Evolutionary conservation across 2,113 vertebrate genomes (phyloP).

Genomic region (Choloepus hoffmanni): DNA sequence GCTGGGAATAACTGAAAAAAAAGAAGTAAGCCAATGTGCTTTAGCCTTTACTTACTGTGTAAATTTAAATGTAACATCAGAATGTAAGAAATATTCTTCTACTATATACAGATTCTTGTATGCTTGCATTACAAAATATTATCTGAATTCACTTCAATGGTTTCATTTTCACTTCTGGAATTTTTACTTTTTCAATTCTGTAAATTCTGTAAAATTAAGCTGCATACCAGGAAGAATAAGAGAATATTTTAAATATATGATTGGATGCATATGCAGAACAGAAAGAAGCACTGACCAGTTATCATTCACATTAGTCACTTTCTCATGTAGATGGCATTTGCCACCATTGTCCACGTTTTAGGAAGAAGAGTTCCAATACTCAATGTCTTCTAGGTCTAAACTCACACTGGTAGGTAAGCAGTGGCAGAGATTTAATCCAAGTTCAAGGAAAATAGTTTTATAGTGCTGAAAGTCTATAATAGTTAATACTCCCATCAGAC

Average conservation of each 20-base stretch:
- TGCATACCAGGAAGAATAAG: not conserved
- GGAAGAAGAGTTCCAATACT: not conserved
- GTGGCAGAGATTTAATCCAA: not conserved
- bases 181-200: not conserved
- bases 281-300: not conserved
- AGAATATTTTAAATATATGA: not conserved
- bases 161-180: slow-evolving; percentile 14
- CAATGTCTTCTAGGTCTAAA: not conserved
- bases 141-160: not conserved
- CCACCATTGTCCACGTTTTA: not conserved
- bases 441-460: not conserved
- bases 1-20: not conserved
- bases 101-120: not conserved
- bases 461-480: not conserved
- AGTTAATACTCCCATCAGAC: not conserved
- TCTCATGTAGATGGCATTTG: not conserved
- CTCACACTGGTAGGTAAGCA: not conserved
- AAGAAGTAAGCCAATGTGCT: not conserved
- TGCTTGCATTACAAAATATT: not conserved
- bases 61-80: slow-evolving; percentile 14
- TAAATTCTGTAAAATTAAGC: not conserved
- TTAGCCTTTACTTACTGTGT: not conserved
- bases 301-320: not conserved
- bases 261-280: not conserved
- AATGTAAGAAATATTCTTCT: not conserved